phyloP scores from a whole-genome alignment of 1,140 invertebrate species.

The Lanistes nyassanus region DNA sequence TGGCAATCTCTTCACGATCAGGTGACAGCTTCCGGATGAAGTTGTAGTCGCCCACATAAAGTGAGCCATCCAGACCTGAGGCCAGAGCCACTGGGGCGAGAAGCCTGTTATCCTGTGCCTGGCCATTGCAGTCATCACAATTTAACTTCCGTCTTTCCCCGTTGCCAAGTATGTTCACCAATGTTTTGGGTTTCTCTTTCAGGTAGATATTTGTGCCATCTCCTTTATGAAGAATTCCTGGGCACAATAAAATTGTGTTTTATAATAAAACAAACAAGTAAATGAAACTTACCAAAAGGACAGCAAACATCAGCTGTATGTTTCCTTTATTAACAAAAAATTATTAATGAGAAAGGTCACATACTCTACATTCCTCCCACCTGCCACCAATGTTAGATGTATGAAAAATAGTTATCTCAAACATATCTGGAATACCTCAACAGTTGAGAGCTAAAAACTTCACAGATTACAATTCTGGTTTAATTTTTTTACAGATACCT shows the following conservation, averaged over 20 bases:
- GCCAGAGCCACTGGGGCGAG: slow-evolving; percentile 92
- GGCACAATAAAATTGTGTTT: slow-evolving; percentile 35
- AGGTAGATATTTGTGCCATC: slow-evolving; percentile 96
- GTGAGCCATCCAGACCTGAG: slow-evolving; percentile 89
- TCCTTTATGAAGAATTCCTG: slow-evolving; percentile 94
- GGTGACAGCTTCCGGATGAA: slow-evolving; percentile 89
- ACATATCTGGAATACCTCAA: no score
- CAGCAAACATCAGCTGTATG: not conserved
- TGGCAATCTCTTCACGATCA: slow-evolving; percentile 75
- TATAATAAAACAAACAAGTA: not conserved
- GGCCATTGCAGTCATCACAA: slow-evolving; percentile 79
- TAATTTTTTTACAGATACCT: slow-evolving; percentile 71
- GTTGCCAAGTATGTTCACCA: slow-evolving; percentile 92
- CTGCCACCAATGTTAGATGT: no score
- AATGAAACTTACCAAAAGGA: not conserved
- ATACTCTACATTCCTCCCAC: no score
- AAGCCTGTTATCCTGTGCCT: slow-evolving; percentile 83
- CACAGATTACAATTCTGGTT: no score
- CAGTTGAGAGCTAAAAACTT: no score
- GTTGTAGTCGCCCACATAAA: slow-evolving; percentile 97
- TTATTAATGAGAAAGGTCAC: no score
- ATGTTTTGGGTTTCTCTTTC: slow-evolving; percentile 90
- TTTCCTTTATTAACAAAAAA: no score
- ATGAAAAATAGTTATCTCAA: no score
- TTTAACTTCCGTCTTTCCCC: slow-evolving; percentile 82